These are phyloP conservation scores for Bombus soroeensis DNA, from an alignment of 1,140 invertebrate genomes.

Conservation along the genomic window DNA sequence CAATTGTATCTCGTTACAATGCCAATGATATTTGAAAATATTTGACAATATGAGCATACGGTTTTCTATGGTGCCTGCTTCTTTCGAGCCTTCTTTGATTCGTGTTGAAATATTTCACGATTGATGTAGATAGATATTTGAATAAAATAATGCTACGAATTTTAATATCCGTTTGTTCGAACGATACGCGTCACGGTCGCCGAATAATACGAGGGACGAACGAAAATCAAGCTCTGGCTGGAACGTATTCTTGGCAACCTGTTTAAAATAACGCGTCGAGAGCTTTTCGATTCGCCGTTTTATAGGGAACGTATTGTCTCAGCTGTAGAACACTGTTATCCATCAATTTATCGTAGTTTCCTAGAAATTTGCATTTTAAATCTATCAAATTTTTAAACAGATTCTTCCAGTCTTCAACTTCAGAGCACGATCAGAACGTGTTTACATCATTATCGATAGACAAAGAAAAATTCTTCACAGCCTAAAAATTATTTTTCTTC, in stretches of 20 bases:
- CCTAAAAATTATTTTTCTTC: neutral
- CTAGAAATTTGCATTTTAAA: neutral
- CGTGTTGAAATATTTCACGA: neutral
- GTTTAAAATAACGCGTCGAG: constrained; percentile 4
- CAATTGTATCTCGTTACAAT: neutral
- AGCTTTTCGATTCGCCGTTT: neutral
- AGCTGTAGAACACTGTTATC: neutral
- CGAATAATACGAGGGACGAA: neutral
- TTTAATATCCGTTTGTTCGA: neutral
- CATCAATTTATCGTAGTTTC: neutral
- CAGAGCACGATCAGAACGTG: neutral
- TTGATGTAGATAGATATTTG: no score
- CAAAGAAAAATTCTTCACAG: neutral
- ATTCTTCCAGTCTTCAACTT: no score
- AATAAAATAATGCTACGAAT: neutral
- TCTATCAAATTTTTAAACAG: no score
- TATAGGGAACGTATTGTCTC: neutral
- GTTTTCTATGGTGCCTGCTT: no score
- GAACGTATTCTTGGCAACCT: constrained; percentile 16
- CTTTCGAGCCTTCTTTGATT: no score
- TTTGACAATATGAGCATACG: neutral
- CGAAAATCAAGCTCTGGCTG: neutral
- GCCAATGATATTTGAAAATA: neutral
- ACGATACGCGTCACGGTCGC: neutral
- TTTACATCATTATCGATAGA: neutral